Conservation (phyloP, 2,888 invertebrate genomes). For the Himalopsyche japonica region DNA sequence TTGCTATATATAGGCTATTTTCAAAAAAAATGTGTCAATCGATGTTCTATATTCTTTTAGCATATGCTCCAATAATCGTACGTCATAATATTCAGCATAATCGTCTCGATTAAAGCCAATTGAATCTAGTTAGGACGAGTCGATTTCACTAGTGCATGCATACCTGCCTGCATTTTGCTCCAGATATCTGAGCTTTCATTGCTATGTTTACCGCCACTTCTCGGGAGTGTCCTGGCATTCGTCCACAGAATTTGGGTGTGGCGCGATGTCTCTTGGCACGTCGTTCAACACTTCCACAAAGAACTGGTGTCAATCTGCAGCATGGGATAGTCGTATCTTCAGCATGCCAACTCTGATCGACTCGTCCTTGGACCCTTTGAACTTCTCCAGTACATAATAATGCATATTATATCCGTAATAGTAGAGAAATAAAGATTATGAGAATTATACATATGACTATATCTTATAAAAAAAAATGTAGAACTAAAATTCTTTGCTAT, state of each 20-base stretch:
- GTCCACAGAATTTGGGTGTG: constrained; percentile 7
- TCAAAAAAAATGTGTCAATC: too few relatives aligned
- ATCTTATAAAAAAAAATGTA: too few relatives aligned
- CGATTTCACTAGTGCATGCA: not conserved
- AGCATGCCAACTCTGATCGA: not conserved
- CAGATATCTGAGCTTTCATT: constrained; percentile 6
- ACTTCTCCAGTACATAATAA: too few relatives aligned
- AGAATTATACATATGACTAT: too few relatives aligned
- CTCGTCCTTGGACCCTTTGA: not conserved
- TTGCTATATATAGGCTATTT: too few relatives aligned
- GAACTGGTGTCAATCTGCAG: not conserved
- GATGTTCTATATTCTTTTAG: too few relatives aligned
- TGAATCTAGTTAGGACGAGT: not conserved
- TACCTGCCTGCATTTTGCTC: constrained; percentile 6
- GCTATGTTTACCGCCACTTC: not conserved
- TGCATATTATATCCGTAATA: too few relatives aligned
- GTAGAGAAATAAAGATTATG: too few relatives aligned
- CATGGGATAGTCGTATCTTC: not conserved
- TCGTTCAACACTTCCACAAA: not conserved
- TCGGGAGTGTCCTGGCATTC: not conserved
- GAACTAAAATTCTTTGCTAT: too few relatives aligned
- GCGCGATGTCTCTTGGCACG: constrained; percentile 5
- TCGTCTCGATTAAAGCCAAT: not conserved
- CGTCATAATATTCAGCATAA: too few relatives aligned
- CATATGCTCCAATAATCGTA: too few relatives aligned